Evolutionary conservation across 2,888 invertebrate genomes (phyloP).

Genomic region (Taphrorychus bicolor): DNA sequence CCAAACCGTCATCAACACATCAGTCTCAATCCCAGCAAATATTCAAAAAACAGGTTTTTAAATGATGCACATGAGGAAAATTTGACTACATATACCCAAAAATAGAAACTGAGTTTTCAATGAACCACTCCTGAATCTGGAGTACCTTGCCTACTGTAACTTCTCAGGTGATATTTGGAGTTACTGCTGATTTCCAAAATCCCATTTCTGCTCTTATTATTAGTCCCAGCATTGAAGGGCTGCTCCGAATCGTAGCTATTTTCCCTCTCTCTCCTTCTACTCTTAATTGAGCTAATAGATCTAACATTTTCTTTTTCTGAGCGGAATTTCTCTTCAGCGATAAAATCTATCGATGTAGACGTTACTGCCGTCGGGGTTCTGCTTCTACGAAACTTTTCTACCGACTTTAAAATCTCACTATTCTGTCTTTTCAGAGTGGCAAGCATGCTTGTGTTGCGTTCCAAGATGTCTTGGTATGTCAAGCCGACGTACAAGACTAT

Average conservation of each 20-base stretch:
- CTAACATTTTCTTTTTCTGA: not conserved
- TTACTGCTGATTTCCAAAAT: not conserved
- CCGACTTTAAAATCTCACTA: conserved; percentile 44
- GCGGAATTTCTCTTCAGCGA: not conserved
- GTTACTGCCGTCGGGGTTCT: conserved; percentile 10
- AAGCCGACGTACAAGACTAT: conserved; percentile 55
- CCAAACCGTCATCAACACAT: no score
- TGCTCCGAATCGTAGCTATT: not conserved
- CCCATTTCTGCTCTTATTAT: not conserved
- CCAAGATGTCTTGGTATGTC: conserved; percentile 58
- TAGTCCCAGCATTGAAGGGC: not conserved
- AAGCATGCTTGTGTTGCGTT: conserved; percentile 59
- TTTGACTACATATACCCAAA: no score
- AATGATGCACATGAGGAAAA: no score
- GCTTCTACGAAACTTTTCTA: conserved; percentile 37
- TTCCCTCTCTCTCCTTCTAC: not conserved
- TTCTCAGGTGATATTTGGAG: conserved; percentile 42
- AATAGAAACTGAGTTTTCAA: no score
- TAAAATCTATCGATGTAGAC: conserved; percentile 12
- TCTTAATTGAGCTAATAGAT: not conserved
- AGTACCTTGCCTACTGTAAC: conserved; percentile 37
- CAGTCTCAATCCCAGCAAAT: no score
- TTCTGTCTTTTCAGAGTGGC: conserved; percentile 59
- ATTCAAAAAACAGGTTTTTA: no score
- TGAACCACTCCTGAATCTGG: conserved; percentile 34